Base-by-base conservation (phyloP, 1,140 invertebrate species). In the Lepidurus packardi region DNA sequence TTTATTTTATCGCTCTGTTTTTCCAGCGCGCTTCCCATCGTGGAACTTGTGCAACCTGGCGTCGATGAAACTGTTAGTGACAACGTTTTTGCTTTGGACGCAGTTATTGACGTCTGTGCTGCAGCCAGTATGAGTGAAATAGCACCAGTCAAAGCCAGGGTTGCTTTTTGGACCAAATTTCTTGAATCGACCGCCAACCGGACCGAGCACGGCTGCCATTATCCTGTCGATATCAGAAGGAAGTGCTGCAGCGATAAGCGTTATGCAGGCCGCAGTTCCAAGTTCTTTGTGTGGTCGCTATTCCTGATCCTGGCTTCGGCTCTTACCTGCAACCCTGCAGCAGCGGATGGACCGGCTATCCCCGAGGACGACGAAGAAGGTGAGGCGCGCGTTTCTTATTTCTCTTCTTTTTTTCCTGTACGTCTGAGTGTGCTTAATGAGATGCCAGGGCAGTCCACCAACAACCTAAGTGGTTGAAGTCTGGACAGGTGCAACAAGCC, bases 301-400 rank as follows among this genome's bases (percentile, higher is more conserved):
- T 65, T 65, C 13, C 21, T 65, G 53, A n/a, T 21, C 53, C 16
- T 65, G 16, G 21, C 13, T 7, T 6, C 53, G 21, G 9, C 21
- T 21, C 21, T 65, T 21, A 65, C 53, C 53, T 65, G 53, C 16
- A 65, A 65, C 53, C 53, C 53, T 11, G 53, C 53, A 65, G 53
- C 53, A 13, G 53, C 53, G n/a, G 53, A 65, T 65, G 53, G 53
- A 65, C 53, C 53, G 16, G 53, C 53, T 65, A 21, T 65, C 21
- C 53, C 53, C 53, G 53, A 65, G 21, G 53, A 65, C 16, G 53
- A 65, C 53, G 53, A 65, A n/a, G 53, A 65, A 65, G 53, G 53
- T 65, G 53, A 65, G 53, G 8, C 9, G 16, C 21, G 6, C 53
- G 13, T 65, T 65, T 65, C 6, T 65, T 21, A n/a, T 65, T 9